These are phyloP conservation scores for Phalacrocorax aristotelis DNA, from an alignment of 2,113 vertebrate genomes.

Conservation along the genomic window DNA sequence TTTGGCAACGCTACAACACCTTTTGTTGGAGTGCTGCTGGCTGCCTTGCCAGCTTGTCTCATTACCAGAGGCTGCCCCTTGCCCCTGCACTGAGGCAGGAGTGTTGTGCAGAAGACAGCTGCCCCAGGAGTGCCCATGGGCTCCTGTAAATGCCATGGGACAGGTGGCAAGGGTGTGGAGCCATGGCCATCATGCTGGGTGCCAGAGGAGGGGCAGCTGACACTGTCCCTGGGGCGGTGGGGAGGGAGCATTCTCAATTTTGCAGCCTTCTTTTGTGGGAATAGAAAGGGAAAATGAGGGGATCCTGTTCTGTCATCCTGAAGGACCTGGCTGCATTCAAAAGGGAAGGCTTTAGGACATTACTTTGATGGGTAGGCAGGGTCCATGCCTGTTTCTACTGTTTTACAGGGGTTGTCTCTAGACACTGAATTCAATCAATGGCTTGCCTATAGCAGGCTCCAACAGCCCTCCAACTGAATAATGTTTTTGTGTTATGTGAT, in stretches of 20 bases:
- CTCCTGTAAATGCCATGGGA: neutral
- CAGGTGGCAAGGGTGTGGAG: neutral
- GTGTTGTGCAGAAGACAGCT: neutral
- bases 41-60: neutral
- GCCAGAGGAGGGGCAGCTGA: neutral
- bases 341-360: neutral
- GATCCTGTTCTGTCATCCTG: neutral
- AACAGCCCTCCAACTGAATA: neutral
- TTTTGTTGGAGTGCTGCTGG: neutral
- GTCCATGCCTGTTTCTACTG: neutral
- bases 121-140: neutral
- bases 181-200: neutral
- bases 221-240: rapidly evolving
- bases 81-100: neutral
- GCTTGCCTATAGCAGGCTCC: neutral
- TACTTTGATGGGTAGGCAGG: neutral
- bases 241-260: neutral
- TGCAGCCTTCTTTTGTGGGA: neutral
- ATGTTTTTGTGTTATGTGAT: neutral
- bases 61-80: neutral
- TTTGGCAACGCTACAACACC: neutral
- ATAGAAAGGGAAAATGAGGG: neutral
- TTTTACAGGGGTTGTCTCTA: neutral
- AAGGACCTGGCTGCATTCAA: neutral
- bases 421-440: neutral